A percentile compares a stretch with the other conserved stretches of the same genome.
phyloP scores from a whole-genome alignment of 2,797 vertebrate species.

The Brachyrhaphis roseni region DNA sequence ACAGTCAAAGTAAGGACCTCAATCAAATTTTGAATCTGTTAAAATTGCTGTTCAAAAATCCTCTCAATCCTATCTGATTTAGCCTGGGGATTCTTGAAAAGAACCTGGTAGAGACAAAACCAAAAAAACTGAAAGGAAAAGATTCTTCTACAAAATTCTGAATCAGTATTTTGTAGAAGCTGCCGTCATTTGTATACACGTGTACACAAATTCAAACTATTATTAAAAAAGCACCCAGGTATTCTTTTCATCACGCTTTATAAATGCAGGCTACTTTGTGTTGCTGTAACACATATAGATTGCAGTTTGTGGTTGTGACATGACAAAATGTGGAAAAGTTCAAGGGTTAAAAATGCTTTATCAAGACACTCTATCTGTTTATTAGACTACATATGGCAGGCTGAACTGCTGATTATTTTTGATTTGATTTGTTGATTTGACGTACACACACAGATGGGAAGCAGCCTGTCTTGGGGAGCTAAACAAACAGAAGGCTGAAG shows the following conservation, averaged over 20 bases:
- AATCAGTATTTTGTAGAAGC: too few relatives aligned
- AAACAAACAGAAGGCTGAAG: conserved; percentile 48
- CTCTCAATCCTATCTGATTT: not conserved
- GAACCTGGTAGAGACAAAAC: not conserved
- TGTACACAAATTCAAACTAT: not conserved
- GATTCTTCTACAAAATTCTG: not conserved
- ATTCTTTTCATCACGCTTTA: not conserved
- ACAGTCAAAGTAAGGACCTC: not conserved
- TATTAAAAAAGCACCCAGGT: not conserved
- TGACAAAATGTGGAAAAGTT: not conserved
- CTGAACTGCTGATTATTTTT: conserved; percentile 26
- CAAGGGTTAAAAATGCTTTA: not conserved
- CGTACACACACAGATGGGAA: conserved; percentile 54
- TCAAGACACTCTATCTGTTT: conserved; percentile 5
- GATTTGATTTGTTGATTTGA: conserved; percentile 29
- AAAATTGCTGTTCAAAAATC: not conserved
- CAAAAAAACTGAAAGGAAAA: not conserved
- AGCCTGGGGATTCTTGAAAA: not conserved
- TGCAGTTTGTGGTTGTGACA: not conserved
- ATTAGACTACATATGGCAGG: conserved; percentile 43
- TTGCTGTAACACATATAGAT: not conserved
- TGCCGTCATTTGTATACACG: too few relatives aligned
- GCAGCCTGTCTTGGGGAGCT: conserved; percentile 44
- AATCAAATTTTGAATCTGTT: not conserved
- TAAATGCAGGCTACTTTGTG: not conserved